These are phyloP conservation scores for Orthonevra nobilis DNA, from an alignment of 2,888 invertebrate species.

Conservation along the genomic window DNA sequence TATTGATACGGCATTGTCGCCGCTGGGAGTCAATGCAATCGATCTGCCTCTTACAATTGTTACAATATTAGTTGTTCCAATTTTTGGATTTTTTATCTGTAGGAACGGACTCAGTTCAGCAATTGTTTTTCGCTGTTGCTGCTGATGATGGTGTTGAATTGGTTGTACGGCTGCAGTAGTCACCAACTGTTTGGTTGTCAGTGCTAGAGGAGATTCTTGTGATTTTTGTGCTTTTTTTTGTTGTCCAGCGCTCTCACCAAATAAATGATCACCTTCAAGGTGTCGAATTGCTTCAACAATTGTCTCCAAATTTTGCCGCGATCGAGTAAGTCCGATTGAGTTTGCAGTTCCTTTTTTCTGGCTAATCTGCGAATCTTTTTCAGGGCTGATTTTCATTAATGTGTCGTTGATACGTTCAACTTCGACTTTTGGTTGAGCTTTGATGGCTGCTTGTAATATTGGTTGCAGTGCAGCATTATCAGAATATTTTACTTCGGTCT, in stretches of 20 bases:
- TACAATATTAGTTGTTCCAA: conserved; percentile 72
- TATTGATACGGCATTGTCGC: conserved; percentile 40
- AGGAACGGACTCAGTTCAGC: conserved; percentile 84
- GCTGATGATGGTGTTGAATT: conserved; percentile 70
- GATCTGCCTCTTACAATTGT: conserved; percentile 73
- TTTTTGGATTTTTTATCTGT: conserved; percentile 82
- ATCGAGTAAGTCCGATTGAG: conserved; percentile 82
- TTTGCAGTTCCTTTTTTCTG: conserved; percentile 57
- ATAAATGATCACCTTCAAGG: conserved; percentile 96
- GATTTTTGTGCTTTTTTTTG: conserved; percentile 76
- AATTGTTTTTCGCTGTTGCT: conserved; percentile 81
- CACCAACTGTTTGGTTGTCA: conserved; percentile 74
- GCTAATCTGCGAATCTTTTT: conserved; percentile 73
- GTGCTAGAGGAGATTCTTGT: conserved; percentile 78
- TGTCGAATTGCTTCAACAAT: conserved; percentile 99
- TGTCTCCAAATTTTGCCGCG: conserved; percentile 97
- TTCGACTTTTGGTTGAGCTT: conserved; percentile 92
- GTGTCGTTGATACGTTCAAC: conserved; percentile 84
- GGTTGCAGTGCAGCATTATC: conserved; percentile 81
- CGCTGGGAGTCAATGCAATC: conserved; percentile 72
- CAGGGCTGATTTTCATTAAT: conserved; percentile 77
- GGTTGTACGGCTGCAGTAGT: conserved; percentile 43
- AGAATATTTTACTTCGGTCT: conserved; percentile 77
- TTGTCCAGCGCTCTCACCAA: conserved; percentile 85
- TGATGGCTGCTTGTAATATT: conserved; percentile 91